Evolutionary conservation across 2,888 invertebrate genomes (phyloP).

Genomic region (Apocheima hispidaria): DNA sequence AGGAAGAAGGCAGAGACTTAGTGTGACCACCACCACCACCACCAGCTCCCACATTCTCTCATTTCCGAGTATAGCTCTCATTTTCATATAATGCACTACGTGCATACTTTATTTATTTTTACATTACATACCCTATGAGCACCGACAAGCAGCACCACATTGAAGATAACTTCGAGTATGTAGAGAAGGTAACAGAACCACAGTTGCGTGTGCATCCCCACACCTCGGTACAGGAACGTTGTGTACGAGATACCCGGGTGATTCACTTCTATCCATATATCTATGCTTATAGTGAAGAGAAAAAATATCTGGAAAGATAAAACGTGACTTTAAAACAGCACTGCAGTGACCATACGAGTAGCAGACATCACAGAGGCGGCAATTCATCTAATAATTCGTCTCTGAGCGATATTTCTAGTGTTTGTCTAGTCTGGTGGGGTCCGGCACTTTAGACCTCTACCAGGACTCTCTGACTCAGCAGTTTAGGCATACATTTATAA

Average conservation of each 20-base stretch:
- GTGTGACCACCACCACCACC: too few species aligned
- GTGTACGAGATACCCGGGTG: conserved; percentile 6
- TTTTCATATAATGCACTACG: background rate
- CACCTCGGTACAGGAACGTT: conserved; percentile 43
- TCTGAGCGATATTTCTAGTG: too few species aligned
- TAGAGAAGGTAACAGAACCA: conserved; percentile 48
- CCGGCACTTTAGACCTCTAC: too few species aligned
- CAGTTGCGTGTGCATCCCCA: conserved; percentile 38
- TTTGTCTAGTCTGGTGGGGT: too few species aligned
- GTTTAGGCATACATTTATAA: too few species aligned
- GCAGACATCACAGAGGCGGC: too few species aligned
- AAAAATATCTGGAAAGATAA: conserved; percentile 29
- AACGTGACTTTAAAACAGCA: background rate
- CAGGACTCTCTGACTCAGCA: too few species aligned
- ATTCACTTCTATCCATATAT: conserved; percentile 24
- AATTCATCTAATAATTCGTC: too few species aligned
- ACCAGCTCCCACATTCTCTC: too few species aligned
- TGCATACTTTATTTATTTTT: background rate
- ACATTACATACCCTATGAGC: conserved; percentile 56
- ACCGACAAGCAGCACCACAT: conserved; percentile 52
- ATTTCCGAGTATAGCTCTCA: too few species aligned
- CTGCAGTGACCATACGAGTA: too few species aligned
- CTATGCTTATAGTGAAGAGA: conserved; percentile 12
- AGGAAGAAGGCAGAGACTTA: too few species aligned
- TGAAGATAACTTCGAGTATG: conserved; percentile 46